Conservation (phyloP, 1,140 invertebrate genomes). For the Cydia fagiglandana region DNA sequence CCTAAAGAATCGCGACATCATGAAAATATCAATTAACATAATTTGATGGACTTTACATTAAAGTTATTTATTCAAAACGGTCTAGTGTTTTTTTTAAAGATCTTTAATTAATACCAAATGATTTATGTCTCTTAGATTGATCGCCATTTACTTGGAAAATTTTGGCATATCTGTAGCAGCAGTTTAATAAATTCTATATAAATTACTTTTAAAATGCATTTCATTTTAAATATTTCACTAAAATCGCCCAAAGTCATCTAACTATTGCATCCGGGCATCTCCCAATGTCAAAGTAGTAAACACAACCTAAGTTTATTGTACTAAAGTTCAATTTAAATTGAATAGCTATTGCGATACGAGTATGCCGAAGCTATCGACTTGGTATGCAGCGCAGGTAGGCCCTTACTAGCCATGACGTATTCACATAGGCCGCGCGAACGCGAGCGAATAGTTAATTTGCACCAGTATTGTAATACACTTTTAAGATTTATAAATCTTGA, state of each 20-base stretch:
- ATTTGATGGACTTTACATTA: too few relatives aligned
- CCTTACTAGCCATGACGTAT: not conserved
- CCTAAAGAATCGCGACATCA: too few relatives aligned
- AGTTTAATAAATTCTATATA: too few relatives aligned
- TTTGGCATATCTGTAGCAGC: too few relatives aligned
- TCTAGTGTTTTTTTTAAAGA: too few relatives aligned
- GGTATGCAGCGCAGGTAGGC: constrained; percentile 8
- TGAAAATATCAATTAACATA: too few relatives aligned
- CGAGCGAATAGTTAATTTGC: not conserved
- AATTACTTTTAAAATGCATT: not conserved
- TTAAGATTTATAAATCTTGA: too few relatives aligned
- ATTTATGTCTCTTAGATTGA: too few relatives aligned
- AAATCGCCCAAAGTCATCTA: not conserved
- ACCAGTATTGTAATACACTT: too few relatives aligned
- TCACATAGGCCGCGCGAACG: not conserved
- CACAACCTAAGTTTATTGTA: not conserved
- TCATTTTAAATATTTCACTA: not conserved
- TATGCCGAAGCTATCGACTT: not conserved
- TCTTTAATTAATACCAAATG: too few relatives aligned
- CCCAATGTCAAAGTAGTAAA: not conserved
- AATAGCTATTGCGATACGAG: not conserved
- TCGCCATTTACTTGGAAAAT: too few relatives aligned
- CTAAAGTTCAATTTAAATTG: not conserved
- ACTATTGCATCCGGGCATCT: not conserved
- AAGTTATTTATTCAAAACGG: too few relatives aligned